phyloP scores from a whole-genome alignment of 2,888 invertebrate species.

The Pandemis cinnamomeana region DNA sequence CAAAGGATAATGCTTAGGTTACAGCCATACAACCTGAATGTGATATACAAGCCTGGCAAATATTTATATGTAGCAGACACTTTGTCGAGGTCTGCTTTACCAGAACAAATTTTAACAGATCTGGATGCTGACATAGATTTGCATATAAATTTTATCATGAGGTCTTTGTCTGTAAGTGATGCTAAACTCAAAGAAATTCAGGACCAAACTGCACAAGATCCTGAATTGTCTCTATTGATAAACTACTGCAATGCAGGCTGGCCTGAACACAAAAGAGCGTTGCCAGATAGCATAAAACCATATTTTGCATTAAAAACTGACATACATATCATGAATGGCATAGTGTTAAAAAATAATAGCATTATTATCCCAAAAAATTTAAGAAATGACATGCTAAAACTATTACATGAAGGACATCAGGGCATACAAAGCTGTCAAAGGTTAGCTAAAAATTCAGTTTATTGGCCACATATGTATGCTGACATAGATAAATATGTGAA shows the following conservation, averaged over 20 bases:
- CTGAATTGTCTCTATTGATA: background rate
- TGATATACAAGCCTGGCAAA: conserved; percentile 38
- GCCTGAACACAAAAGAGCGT: conserved; percentile 30
- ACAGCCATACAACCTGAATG: conserved; percentile 40
- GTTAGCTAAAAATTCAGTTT: conserved; percentile 32
- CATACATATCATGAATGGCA: conserved; percentile 27
- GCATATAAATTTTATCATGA: conserved; percentile 24
- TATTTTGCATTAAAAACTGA: conserved; percentile 35
- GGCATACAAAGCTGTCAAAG: conserved; percentile 32
- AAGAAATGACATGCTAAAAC: conserved; percentile 13
- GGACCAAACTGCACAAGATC: conserved; percentile 20
- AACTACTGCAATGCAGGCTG: conserved; percentile 36
- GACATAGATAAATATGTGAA: conserved; percentile 3
- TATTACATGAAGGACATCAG: conserved; percentile 37
- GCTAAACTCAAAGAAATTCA: conserved; percentile 3
- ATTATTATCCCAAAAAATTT: background rate
- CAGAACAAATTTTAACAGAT: conserved; percentile 8
- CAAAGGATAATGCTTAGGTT: conserved; percentile 42
- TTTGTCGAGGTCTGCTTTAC: background rate
- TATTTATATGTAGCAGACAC: conserved; percentile 27
- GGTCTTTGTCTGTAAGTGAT: conserved; percentile 1
- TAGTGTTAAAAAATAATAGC: conserved; percentile 25
- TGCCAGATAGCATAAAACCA: conserved; percentile 22
- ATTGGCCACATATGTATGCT: conserved; percentile 36
- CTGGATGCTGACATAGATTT: conserved; percentile 32